Percentiles rank a stretch among this genome's conserved stretches.
These are phyloP conservation scores for Styela clava DNA, from an alignment of 23 tunicate genomes.

Conservation along the genomic window DNA sequence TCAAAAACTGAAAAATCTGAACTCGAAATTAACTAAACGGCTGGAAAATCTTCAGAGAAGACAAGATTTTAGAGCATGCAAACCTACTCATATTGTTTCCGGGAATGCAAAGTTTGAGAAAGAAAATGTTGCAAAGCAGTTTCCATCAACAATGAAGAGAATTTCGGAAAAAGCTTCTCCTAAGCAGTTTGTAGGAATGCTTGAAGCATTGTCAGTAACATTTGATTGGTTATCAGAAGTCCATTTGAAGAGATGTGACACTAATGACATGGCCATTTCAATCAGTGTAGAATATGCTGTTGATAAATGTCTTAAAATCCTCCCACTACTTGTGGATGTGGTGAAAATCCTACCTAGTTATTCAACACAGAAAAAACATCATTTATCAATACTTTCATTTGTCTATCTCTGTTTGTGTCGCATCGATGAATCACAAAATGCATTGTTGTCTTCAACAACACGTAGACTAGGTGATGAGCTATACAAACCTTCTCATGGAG, in stretches of 20 bases:
- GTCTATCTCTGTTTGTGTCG: constrained; percentile 70
- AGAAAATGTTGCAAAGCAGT: not conserved
- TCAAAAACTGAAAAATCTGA: constrained; percentile 42
- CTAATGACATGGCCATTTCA: not conserved
- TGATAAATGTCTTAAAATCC: constrained; percentile 31
- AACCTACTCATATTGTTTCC: not conserved
- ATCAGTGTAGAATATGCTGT: not conserved
- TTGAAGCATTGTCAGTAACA: constrained; percentile 56
- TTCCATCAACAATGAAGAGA: not conserved
- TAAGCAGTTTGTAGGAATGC: not conserved
- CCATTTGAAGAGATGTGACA: constrained; percentile 26
- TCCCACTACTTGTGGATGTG: constrained; percentile 81
- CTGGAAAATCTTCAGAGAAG: constrained; percentile 85
- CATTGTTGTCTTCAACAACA: constrained; percentile 76
- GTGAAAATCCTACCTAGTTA: constrained; percentile 37
- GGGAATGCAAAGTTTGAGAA: not conserved
- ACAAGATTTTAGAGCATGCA: constrained; percentile 38
- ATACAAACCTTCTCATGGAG: constrained; percentile 27
- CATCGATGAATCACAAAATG: constrained; percentile 69
- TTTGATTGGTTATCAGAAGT: constrained; percentile 69
- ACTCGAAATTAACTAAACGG: constrained; percentile 57
- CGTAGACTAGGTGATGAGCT: constrained; percentile 83
- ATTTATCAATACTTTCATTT: constrained; percentile 57
- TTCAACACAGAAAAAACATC: constrained; percentile 45
- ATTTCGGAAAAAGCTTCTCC: not conserved